These are phyloP conservation scores for Callorhinus ursinus DNA, from an alignment of 2,113 vertebrate species.

Conservation along the genomic window DNA sequence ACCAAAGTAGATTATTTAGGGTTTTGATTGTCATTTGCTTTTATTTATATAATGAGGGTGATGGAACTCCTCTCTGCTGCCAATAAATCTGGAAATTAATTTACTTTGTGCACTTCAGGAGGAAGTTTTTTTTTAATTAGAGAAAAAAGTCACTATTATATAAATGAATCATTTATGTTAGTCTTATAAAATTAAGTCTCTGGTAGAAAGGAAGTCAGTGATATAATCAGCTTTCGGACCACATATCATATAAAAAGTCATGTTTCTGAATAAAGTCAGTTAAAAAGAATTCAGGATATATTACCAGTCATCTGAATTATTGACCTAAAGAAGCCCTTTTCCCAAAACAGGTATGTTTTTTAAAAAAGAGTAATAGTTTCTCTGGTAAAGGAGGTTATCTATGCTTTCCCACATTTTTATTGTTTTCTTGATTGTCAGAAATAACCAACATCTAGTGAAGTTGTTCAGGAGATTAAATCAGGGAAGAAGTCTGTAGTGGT, in stretches of 20 bases:
- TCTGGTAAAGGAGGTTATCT: not conserved
- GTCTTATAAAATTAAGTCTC: slow-evolving; percentile 59
- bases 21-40: slow-evolving; percentile 37
- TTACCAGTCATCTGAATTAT: slow-evolving; percentile 11
- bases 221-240: slow-evolving; percentile 47
- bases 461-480: not conserved
- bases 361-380: not conserved
- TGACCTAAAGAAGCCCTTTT: not conserved
- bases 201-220: slow-evolving; percentile 18
- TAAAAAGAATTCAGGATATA: slow-evolving; percentile 45
- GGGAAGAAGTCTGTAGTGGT: not conserved
- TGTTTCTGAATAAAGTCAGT: slow-evolving; percentile 30
- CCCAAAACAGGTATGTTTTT: not conserved
- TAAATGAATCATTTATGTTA: not conserved
- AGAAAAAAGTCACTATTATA: slow-evolving; percentile 12
- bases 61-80: not conserved
- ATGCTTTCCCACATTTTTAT: not conserved
- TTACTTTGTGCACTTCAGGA: not conserved
- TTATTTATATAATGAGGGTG: slow-evolving; percentile 9
- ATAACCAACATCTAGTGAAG: not conserved
- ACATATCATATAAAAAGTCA: not conserved
- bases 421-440: slow-evolving; percentile 7
- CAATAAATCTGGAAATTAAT: slow-evolving; percentile 60
- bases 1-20: slow-evolving; percentile 38
- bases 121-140: slow-evolving; percentile 14